These are phyloP conservation scores for Microctenopoma lineatum DNA, from an alignment of 2,797 vertebrate species.

Conservation along the genomic window DNA sequence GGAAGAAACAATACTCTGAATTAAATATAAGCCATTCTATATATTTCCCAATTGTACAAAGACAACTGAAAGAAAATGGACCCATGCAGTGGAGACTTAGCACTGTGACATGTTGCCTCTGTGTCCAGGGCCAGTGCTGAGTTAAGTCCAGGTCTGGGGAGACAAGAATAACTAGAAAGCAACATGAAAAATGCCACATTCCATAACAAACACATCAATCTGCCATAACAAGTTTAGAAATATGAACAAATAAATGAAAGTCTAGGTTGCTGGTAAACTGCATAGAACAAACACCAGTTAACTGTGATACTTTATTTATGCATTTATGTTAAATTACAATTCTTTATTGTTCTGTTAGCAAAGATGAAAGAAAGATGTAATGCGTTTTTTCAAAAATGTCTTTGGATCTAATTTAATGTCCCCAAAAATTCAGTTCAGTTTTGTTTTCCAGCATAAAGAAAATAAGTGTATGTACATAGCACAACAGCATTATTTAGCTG, in stretches of 20 bases:
- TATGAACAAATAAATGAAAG: slow-evolving; percentile 2
- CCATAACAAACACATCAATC: slow-evolving; percentile 15
- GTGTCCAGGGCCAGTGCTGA: slow-evolving; percentile 27
- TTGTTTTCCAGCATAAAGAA: background rate
- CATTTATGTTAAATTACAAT: background rate
- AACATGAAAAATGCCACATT: slow-evolving; percentile 17
- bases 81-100: slow-evolving; percentile 11
- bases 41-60: slow-evolving; percentile 8
- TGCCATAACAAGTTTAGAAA: background rate
- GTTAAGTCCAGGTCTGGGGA: slow-evolving; percentile 29
- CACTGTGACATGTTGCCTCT: slow-evolving; percentile 19
- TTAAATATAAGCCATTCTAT: slow-evolving; percentile 18
- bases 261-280: background rate
- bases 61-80: slow-evolving; percentile 22
- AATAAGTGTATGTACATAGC: slow-evolving; percentile 14
- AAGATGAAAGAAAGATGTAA: background rate
- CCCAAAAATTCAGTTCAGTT: background rate
- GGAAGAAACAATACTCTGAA: slow-evolving; percentile 22
- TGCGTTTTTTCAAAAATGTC: background rate
- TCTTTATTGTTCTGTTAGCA: slow-evolving; percentile 2
- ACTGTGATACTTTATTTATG: background rate
- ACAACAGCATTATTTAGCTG: slow-evolving; percentile 1
- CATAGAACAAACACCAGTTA: background rate
- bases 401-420: background rate
- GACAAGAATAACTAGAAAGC: slow-evolving; percentile 15